Percentiles rank a stretch among this genome's conserved stretches.
Evolutionary conservation across 2,797 vertebrate species (phyloP).

Genomic region (Pangasius djambal): DNA sequence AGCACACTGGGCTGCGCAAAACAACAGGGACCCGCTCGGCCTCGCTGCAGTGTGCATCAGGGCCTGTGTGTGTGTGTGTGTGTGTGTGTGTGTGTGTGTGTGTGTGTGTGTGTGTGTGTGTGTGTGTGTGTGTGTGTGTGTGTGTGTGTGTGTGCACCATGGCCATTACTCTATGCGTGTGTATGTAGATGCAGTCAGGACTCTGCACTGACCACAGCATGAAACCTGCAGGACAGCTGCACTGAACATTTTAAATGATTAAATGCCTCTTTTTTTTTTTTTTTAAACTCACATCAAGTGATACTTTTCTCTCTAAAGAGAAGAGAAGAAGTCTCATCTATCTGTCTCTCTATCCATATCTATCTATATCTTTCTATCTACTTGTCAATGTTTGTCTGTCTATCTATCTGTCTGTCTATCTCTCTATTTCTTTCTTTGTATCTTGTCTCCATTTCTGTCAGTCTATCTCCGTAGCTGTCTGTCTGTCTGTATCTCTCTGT

Average conservation of each 20-base stretch:
- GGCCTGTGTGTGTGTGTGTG: constrained; percentile 41
- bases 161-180: constrained; percentile 10
- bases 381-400: neutral
- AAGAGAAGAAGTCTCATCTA: neutral
- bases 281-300: neutral
- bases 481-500: neutral
- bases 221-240: neutral
- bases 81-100: neutral
- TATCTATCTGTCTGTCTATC: neutral
- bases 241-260: neutral
- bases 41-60: constrained; percentile 51
- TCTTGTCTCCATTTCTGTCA: neutral
- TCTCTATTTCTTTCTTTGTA: neutral
- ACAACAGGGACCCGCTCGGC: constrained; percentile 56
- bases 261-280: neutral
- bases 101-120: neutral
- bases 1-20: constrained; percentile 56
- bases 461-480: neutral
- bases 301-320: neutral
- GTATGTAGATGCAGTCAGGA: neutral
- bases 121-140: neutral
- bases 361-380: too few relatives aligned
- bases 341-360: neutral
- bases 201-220: neutral
- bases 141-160: neutral